Evolutionary conservation across 2,888 invertebrate species (phyloP).

Genomic region (Eupithecia vulgata): DNA sequence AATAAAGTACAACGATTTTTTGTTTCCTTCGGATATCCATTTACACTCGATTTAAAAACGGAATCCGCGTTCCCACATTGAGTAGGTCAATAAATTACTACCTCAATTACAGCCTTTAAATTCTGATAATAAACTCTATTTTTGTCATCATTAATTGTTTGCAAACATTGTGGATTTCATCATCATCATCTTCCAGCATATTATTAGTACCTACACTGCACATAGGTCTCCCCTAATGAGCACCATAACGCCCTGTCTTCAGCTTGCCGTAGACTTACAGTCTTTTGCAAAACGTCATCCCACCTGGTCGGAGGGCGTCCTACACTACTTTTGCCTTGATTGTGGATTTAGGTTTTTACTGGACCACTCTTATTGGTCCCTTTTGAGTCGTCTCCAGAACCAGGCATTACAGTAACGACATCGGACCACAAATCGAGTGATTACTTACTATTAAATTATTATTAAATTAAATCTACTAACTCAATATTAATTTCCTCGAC

Average conservation of each 20-base stretch:
- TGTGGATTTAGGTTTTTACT: background rate
- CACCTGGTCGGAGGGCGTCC: too few relatives aligned
- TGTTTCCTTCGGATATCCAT: slow-evolving; percentile 4
- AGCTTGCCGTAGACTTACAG: too few relatives aligned
- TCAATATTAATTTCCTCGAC: background rate
- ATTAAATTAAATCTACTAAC: too few relatives aligned
- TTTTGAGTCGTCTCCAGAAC: background rate
- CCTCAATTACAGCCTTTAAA: background rate
- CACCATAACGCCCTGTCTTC: too few relatives aligned
- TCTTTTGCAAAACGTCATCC: too few relatives aligned
- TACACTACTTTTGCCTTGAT: too few relatives aligned
- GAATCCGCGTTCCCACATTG: background rate
- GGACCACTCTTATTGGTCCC: background rate
- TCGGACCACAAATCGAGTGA: background rate
- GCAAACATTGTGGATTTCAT: background rate
- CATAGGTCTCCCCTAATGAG: too few relatives aligned
- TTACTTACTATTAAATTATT: background rate
- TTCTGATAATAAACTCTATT: background rate
- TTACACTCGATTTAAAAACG: background rate
- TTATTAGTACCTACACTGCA: too few relatives aligned
- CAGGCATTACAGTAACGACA: background rate
- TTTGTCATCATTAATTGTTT: background rate
- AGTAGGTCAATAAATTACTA: background rate
- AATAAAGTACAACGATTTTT: slow-evolving; percentile 19
- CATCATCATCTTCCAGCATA: too few relatives aligned